These are phyloP conservation scores for Arvicanthis niloticus DNA, from an alignment of 2,113 vertebrate genomes.

Conservation along the genomic window DNA sequence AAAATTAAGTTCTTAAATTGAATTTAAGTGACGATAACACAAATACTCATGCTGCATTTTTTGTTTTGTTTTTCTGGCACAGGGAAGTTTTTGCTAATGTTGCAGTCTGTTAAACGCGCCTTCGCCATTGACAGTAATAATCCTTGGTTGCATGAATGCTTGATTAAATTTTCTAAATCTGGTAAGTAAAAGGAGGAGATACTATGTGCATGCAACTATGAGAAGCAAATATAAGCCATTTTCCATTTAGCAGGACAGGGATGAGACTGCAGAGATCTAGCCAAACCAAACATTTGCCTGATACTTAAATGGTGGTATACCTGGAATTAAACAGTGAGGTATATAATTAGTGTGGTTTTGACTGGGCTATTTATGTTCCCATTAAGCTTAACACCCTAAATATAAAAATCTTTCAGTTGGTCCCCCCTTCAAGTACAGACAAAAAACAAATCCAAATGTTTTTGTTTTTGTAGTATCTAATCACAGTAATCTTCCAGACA, in stretches of 20 bases:
- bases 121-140: constrained; percentile 89
- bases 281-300: not conserved
- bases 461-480: constrained; percentile 84
- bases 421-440: constrained; percentile 34
- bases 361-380: not conserved
- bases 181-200: constrained; percentile 83
- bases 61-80: constrained; percentile 57
- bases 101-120: constrained; percentile 90
- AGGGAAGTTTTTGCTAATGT: constrained; percentile 91
- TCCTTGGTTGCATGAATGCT: constrained; percentile 90
- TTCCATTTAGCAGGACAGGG: not conserved
- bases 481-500: constrained; percentile 90
- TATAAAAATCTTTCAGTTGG: not conserved
- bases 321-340: constrained; percentile 31
- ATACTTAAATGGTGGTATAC: constrained; percentile 29
- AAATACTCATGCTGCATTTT: constrained; percentile 16
- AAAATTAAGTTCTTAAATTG: constrained; percentile 21
- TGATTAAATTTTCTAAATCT: constrained; percentile 90
- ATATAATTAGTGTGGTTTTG: constrained; percentile 36
- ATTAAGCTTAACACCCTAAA: constrained; percentile 27
- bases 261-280: constrained; percentile 12
- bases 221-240: not conserved
- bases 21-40: constrained; percentile 42
- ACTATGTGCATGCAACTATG: constrained; percentile 4
- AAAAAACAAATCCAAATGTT: constrained; percentile 3